Conservation (phyloP, 92 coral and sea anemone genomes). For the Porites divaricata region DNA sequence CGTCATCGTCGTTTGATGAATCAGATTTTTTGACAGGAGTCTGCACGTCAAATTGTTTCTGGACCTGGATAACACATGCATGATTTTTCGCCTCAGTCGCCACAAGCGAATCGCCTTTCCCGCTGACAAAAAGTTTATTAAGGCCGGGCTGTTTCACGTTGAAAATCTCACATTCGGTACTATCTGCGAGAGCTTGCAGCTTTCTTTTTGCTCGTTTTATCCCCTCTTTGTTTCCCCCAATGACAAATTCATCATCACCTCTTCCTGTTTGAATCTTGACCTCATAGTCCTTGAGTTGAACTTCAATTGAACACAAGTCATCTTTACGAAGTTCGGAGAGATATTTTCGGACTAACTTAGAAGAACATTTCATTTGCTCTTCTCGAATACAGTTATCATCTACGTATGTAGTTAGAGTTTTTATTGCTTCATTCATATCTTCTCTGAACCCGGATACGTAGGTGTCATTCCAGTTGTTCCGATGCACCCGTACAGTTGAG, state of each 20-base stretch:
- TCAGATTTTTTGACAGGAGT: not conserved
- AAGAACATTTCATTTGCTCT: slow-evolving; percentile 40
- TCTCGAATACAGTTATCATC: slow-evolving; percentile 52
- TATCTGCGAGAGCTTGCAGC: not conserved
- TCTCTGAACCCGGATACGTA: slow-evolving; percentile 65
- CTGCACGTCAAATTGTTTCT: not conserved
- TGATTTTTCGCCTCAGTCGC: slow-evolving; percentile 59
- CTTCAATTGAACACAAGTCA: slow-evolving; percentile 43
- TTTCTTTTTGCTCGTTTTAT: not conserved
- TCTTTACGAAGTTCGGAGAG: slow-evolving; percentile 53
- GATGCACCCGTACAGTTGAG: slow-evolving; percentile 33
- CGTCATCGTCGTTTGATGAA: not conserved
- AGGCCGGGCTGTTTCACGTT: slow-evolving; percentile 63
- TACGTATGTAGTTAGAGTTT: slow-evolving; percentile 49
- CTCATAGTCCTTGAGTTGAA: slow-evolving; percentile 22
- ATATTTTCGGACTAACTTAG: slow-evolving; percentile 49
- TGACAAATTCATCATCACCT: slow-evolving; percentile 35
- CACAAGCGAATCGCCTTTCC: slow-evolving; percentile 56
- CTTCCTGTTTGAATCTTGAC: slow-evolving; percentile 47
- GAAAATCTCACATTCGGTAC: not conserved
- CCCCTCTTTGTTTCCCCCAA: slow-evolving; percentile 55
- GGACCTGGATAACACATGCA: slow-evolving; percentile 54
- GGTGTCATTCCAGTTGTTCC: slow-evolving; percentile 52
- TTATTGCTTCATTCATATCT: slow-evolving; percentile 52
- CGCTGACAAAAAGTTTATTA: slow-evolving; percentile 46